Evolutionary conservation across 2,888 invertebrate genomes (phyloP).

Genomic region (Poecilobothrus nobilitatus): DNA sequence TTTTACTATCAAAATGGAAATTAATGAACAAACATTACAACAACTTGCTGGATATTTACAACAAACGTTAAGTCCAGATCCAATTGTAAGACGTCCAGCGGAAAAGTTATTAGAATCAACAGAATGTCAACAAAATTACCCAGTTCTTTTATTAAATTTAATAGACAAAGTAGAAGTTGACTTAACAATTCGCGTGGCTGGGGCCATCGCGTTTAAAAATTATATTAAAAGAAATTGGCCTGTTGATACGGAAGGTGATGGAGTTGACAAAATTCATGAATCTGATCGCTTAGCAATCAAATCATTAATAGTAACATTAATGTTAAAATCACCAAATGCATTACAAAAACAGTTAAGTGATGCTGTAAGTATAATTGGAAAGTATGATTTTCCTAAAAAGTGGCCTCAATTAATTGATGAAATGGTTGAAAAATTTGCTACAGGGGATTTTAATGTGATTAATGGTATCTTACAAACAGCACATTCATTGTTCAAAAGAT

Average conservation of each 20-base stretch:
- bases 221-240: constrained; percentile 94
- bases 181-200: constrained; percentile 74
- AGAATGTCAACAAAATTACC: constrained; percentile 84
- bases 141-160: constrained; percentile 73
- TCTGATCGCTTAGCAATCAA: constrained; percentile 76
- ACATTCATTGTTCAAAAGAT: constrained; percentile 92
- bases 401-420: constrained; percentile 91
- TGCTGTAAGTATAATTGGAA: constrained; percentile 93
- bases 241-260: constrained; percentile 61
- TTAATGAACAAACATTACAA: constrained; percentile 75
- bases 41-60: constrained; percentile 76
- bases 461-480: constrained; percentile 92
- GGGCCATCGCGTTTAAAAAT: constrained; percentile 94
- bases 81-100: constrained; percentile 73
- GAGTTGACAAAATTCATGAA: constrained; percentile 66
- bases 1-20: constrained; percentile 58
- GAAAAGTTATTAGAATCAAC: constrained; percentile 87
- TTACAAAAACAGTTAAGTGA: constrained; percentile 93
- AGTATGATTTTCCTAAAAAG: constrained; percentile 90
- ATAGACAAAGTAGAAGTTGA: constrained; percentile 76
- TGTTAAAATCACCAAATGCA: constrained; percentile 83
- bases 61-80: constrained; percentile 80
- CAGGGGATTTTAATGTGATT: constrained; percentile 87
- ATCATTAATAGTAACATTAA: constrained; percentile 76
- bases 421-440: constrained; percentile 86